These are phyloP conservation scores for Anoplius nigerrimus DNA, from an alignment of 2,888 invertebrate genomes.

Conservation along the genomic window DNA sequence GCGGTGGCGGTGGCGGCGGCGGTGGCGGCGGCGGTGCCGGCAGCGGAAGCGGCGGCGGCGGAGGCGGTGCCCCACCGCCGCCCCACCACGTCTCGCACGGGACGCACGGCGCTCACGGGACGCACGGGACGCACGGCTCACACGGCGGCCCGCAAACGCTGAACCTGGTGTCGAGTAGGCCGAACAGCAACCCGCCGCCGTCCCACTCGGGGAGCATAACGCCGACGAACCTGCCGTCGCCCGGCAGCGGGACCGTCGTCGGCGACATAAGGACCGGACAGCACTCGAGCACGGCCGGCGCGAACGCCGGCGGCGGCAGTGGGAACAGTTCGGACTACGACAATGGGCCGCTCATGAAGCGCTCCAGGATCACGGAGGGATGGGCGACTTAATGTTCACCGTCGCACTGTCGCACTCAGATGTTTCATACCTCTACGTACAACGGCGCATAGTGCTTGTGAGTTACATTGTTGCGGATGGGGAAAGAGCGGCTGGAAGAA, in stretches of 20 bases:
- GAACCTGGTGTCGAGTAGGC: constrained; percentile 70
- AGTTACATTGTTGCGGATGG: constrained; percentile 48
- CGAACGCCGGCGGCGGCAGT: constrained; percentile 73
- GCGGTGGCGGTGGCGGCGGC: no score
- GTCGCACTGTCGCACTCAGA: constrained; percentile 42
- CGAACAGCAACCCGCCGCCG: constrained; percentile 71
- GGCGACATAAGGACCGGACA: constrained; percentile 77
- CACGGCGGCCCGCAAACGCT: constrained; percentile 66
- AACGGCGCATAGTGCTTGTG: constrained; percentile 64
- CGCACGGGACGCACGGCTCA: constrained; percentile 21
- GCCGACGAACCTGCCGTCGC: constrained; percentile 88
- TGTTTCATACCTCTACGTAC: constrained; percentile 60
- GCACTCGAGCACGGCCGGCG: constrained; percentile 45
- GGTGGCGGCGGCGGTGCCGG: no score
- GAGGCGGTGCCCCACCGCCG: no score
- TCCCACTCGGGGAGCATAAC: constrained; percentile 84
- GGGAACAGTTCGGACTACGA: constrained; percentile 79
- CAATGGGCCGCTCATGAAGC: constrained; percentile 83
- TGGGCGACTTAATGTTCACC: constrained; percentile 89
- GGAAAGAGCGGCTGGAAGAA: constrained; percentile 15
- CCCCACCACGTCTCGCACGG: no score
- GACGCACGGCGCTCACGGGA: no score
- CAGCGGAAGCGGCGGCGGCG: no score
- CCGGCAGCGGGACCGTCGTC: constrained; percentile 76
- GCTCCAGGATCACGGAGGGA: constrained; percentile 90